phyloP scores from a whole-genome alignment of 2,888 invertebrate genomes.

The Macrostomum cliftonense region DNA sequence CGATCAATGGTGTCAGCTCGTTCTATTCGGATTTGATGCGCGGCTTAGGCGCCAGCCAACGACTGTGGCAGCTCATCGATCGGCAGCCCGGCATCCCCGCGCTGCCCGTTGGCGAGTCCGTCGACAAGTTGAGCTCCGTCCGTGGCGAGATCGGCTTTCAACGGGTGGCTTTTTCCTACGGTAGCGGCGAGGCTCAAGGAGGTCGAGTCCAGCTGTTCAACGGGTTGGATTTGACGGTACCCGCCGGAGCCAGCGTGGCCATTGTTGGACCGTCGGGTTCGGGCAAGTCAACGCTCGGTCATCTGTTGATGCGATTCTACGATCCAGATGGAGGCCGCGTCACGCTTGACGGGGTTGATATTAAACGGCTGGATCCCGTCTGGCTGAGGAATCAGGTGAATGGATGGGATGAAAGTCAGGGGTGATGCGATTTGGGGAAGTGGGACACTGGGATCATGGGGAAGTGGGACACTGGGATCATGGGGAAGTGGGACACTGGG shows the following conservation, averaged over 20 bases:
- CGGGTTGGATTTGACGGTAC: constrained; percentile 49
- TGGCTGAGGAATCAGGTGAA: constrained; percentile 73
- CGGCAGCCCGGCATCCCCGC: constrained; percentile 57
- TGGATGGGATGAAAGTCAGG: too few relatives aligned
- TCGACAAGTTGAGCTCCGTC: not conserved
- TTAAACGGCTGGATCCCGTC: constrained; percentile 55
- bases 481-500: too few relatives aligned
- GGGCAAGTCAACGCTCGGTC: constrained; percentile 77
- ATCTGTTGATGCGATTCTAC: constrained; percentile 62
- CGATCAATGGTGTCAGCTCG: constrained; percentile 59
- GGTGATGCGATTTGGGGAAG: too few relatives aligned
- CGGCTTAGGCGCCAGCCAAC: constrained; percentile 69
- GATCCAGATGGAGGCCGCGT: constrained; percentile 48
- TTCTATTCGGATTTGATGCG: constrained; percentile 84
- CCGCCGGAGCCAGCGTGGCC: constrained; percentile 52
- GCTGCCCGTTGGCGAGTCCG: constrained; percentile 43
- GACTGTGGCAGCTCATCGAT: constrained; percentile 74
- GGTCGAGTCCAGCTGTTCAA: constrained; percentile 43
- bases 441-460: too few relatives aligned
- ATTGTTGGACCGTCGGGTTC: constrained; percentile 78
- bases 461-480: too few relatives aligned
- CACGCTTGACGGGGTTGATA: constrained; percentile 51
- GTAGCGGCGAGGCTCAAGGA: constrained; percentile 37
- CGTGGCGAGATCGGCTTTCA: constrained; percentile 56
- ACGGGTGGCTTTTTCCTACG: constrained; percentile 55